Percentiles rank a stretch among this genome's conserved stretches.
Conservation (phyloP, 2,888 invertebrate species). For the Smittia aterrima region DNA sequence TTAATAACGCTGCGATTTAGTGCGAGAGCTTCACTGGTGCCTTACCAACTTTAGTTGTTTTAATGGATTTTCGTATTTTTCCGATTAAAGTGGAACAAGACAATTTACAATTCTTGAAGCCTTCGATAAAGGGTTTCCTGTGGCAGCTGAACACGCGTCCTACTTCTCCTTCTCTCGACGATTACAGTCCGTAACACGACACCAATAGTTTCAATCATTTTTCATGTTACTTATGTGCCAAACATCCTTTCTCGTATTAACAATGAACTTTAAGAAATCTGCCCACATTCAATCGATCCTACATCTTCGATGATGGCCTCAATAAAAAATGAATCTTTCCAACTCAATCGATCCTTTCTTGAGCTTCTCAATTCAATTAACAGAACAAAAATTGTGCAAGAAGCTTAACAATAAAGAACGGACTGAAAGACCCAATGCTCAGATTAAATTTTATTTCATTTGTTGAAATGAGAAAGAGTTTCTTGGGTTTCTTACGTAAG, state of each 20-base stretch:
- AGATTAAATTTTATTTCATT: constrained; percentile 20
- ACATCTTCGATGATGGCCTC: not conserved
- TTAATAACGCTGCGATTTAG: not conserved
- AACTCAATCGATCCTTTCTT: not conserved
- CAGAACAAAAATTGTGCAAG: constrained; percentile 28
- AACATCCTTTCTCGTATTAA: constrained; percentile 29
- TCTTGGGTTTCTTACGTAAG: not conserved
- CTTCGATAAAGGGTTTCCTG: constrained; percentile 24
- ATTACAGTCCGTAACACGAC: constrained; percentile 12
- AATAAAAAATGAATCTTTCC: constrained; percentile 26
- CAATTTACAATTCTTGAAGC: constrained; percentile 4
- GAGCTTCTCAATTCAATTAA: constrained; percentile 31
- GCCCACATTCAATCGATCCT: constrained; percentile 23
- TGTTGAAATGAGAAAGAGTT: constrained; percentile 7
- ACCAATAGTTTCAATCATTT: constrained; percentile 29
- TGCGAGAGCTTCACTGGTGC: constrained; percentile 7
- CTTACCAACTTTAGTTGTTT: constrained; percentile 19
- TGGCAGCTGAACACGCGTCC: constrained; percentile 33
- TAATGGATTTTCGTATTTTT: constrained; percentile 13
- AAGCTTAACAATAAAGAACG: not conserved
- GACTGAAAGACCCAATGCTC: constrained; percentile 13
- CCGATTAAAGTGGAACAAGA: constrained; percentile 8
- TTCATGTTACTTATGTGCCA: constrained; percentile 31
- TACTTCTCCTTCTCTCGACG: not conserved
- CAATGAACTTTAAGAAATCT: constrained; percentile 5